These are phyloP conservation scores for Drosophila yakuba DNA, from an alignment of 1,140 invertebrate species.

Conservation along the genomic window DNA sequence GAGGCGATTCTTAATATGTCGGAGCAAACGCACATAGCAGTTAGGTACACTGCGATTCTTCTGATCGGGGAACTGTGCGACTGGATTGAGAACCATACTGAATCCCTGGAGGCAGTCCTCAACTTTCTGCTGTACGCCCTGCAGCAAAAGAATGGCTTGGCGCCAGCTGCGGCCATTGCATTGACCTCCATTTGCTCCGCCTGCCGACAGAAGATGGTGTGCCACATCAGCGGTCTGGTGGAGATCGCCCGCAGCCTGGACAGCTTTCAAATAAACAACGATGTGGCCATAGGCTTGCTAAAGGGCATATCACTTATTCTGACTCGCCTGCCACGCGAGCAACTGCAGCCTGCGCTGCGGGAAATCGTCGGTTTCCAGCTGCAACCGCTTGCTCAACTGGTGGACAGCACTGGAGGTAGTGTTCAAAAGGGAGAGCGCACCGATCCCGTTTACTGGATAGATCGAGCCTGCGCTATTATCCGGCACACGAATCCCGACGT, in stretches of 20 bases:
- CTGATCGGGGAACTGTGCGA: conserved; percentile 97
- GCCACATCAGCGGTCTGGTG: conserved; percentile 92
- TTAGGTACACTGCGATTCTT: conserved; percentile 94
- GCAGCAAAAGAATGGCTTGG: conserved; percentile 89
- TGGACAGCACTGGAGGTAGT: conserved; percentile 72
- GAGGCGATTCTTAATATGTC: conserved; percentile 95
- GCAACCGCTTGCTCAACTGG: conserved; percentile 87
- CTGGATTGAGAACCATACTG: conserved; percentile 96
- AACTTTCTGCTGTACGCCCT: conserved; percentile 92
- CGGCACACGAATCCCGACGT: conserved; percentile 90
- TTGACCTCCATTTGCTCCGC: conserved; percentile 89
- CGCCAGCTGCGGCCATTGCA: conserved; percentile 91
- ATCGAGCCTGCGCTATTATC: conserved; percentile 95
- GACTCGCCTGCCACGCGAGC: conserved; percentile 87
- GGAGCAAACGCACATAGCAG: conserved; percentile 93
- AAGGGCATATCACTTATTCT: conserved; percentile 91
- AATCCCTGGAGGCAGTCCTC: conserved; percentile 91
- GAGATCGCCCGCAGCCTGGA: conserved; percentile 93
- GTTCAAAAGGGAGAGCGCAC: conserved; percentile 85
- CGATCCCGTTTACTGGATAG: conserved; percentile 97
- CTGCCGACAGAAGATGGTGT: conserved; percentile 92
- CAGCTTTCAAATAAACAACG: conserved; percentile 91
- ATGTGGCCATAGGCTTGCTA: conserved; percentile 92
- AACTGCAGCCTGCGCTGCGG: conserved; percentile 89
- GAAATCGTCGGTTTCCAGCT: conserved; percentile 92